phyloP scores from a whole-genome alignment of 2,797 vertebrate genomes.

The Poeciliopsis gracilis region DNA sequence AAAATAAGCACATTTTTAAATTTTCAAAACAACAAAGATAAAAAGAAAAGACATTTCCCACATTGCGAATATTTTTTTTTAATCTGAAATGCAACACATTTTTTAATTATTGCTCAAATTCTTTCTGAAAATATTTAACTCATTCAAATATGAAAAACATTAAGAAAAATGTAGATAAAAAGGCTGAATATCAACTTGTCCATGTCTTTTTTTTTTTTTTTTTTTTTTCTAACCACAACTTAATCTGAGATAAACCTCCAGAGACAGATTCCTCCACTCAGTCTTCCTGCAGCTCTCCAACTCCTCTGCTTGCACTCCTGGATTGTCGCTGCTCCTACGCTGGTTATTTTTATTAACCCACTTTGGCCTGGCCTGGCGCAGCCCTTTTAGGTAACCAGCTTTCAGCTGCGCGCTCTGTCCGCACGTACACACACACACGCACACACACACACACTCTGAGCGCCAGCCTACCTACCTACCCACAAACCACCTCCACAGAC shows the following conservation, averaged over 20 bases:
- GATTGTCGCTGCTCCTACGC: constrained; percentile 80
- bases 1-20: not conserved
- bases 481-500: constrained; percentile 75
- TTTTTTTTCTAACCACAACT: constrained; percentile 11
- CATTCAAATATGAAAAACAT: not conserved
- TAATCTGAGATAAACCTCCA: constrained; percentile 49
- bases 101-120: not conserved
- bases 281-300: constrained; percentile 61
- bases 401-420: constrained; percentile 80
- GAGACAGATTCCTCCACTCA: constrained; percentile 53
- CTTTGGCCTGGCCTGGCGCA: constrained; percentile 82
- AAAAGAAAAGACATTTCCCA: not conserved
- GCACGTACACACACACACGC: constrained; percentile 61
- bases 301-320: constrained; percentile 81
- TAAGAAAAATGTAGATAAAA: not conserved
- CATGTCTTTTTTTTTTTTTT: constrained; percentile 1
- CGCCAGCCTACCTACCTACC: constrained; percentile 65
- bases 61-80: constrained; percentile 18
- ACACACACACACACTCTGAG: constrained; percentile 55
- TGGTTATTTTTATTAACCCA: constrained; percentile 88
- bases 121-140: constrained; percentile 11
- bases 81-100: not conserved
- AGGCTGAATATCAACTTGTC: constrained; percentile 2
- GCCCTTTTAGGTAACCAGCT: constrained; percentile 85
- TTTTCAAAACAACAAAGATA: not conserved